A percentile compares a stretch with the other conserved stretches of the same genome.
Evolutionary conservation across 2,797 vertebrate species (phyloP).

Genomic region (Erethizon dorsatum): DNA sequence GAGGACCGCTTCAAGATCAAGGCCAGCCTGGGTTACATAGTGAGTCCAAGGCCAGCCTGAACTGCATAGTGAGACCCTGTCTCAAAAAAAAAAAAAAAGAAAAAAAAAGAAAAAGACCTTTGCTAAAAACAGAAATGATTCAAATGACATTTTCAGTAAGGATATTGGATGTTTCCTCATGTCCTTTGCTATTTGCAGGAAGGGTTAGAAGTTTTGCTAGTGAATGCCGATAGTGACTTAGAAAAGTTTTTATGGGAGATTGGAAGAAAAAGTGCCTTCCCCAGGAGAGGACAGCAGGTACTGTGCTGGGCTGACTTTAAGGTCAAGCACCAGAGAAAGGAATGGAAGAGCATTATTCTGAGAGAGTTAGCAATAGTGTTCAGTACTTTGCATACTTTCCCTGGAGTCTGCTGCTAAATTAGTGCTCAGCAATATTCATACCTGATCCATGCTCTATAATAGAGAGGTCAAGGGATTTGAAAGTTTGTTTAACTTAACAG

Average conservation of each 20-base stretch:
- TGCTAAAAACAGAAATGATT: slow-evolving; percentile 80
- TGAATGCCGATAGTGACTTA: slow-evolving; percentile 83
- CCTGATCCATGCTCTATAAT: slow-evolving; percentile 74
- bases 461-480: slow-evolving; percentile 73
- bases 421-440: slow-evolving; percentile 79
- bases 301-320: slow-evolving; percentile 84
- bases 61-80: background rate
- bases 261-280: slow-evolving; percentile 86
- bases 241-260: slow-evolving; percentile 70
- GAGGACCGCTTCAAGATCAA: background rate
- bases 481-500: slow-evolving; percentile 81
- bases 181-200: slow-evolving; percentile 83
- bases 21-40: background rate
- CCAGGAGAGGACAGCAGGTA: slow-evolving; percentile 82
- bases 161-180: slow-evolving; percentile 83
- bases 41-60: background rate
- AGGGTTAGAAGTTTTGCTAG: slow-evolving; percentile 87
- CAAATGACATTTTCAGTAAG: slow-evolving; percentile 81
- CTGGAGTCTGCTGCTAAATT: slow-evolving; percentile 73
- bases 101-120: too few relatives aligned
- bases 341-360: slow-evolving; percentile 83
- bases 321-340: slow-evolving; percentile 81
- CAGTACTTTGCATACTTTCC: slow-evolving; percentile 78
- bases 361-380: slow-evolving; percentile 72
- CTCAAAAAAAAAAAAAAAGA: background rate